Base-by-base conservation (phyloP, 64 coral and sea anemone species). In the Actinia tenebrosa region DNA sequence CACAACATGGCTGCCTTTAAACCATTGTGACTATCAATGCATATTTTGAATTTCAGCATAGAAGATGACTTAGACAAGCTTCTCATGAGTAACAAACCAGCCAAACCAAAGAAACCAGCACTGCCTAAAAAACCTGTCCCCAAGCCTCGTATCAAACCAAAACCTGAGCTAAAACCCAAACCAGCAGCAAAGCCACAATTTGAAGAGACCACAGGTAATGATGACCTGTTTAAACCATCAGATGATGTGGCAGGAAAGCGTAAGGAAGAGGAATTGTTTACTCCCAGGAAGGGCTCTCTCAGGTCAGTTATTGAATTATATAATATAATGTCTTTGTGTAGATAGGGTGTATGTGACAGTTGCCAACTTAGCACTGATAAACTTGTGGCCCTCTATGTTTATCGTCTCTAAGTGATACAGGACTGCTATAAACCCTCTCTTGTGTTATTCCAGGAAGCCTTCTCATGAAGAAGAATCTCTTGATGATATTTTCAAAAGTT, bases 61-160 rank as follows among this genome's bases (percentile, higher is more conserved):
- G 94, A 96, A 60, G 94, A 96, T 78, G 86, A 96, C 83, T 93
- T 96, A n/a, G 94, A 96, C 62, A 92, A 90, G 22, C 88, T 96
- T 46, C 89, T 96, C 66, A 84, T 53, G 20, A 45, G 25, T n/a
- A 82, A 66, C 42, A 96, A 96, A 42, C 85, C 91, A 72, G 54
- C 62, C 56, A 96, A 91, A 68, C 91, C 94, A 17, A 15, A 83
- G 9, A 96, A 96, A 90, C 91, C 94, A 60, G 61, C 80, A 13
- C 78, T 86, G 13, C 90, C 86, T 77, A 53, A 53, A 10, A 87
- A 88, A 17, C 89, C 91, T 45, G 42, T 80, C 0, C 52, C 94
- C 62, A 93, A 92, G 23, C 94, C 94, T 77, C 85, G 88, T 11
- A 53, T 90, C 15, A 93, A 96, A 59, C 91, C 91, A 23, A 95